Evolutionary conservation across 2,113 vertebrate species (phyloP).

Genomic region (Triplophysa siluroides): DNA sequence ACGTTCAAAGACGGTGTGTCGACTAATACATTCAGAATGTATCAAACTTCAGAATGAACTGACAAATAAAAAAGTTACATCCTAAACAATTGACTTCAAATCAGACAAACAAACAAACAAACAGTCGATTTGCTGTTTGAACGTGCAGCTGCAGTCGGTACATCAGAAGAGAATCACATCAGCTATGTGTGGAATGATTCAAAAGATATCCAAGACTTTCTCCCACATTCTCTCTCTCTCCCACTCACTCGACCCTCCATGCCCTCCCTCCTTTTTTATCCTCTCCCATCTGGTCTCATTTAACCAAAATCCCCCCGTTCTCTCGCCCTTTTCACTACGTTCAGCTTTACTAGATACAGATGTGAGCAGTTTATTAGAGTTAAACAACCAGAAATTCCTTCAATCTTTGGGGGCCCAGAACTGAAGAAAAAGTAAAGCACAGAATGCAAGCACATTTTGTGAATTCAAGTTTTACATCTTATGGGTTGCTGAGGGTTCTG

Average conservation of each 20-base stretch:
- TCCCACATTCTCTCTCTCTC: slow-evolving; percentile 46
- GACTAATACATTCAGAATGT: too few relatives aligned
- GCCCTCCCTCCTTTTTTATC: slow-evolving; percentile 27
- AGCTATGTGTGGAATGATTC: slow-evolving; percentile 45
- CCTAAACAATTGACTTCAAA: too few relatives aligned
- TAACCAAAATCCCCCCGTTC: slow-evolving; percentile 51
- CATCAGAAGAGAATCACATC: slow-evolving; percentile 8
- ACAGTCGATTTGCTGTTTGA: too few relatives aligned
- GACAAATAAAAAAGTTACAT: too few relatives aligned
- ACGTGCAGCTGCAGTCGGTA: too few relatives aligned
- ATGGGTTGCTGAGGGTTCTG: too few relatives aligned
- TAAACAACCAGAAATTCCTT: slow-evolving; percentile 80
- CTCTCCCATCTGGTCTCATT: slow-evolving; percentile 55
- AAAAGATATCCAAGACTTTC: slow-evolving; percentile 26
- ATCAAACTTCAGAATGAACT: too few relatives aligned
- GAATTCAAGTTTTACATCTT: too few relatives aligned
- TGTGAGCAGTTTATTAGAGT: slow-evolving; percentile 79
- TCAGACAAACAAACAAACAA: too few relatives aligned
- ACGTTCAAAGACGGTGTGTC: too few relatives aligned
- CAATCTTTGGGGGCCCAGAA: slow-evolving; percentile 73
- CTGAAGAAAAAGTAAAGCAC: slow-evolving; percentile 35
- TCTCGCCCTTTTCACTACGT: slow-evolving; percentile 57
- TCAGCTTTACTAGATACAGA: slow-evolving; percentile 72
- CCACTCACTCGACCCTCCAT: slow-evolving; percentile 68
- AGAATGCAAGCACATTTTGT: slow-evolving; percentile 45